Evolutionary conservation across 2,797 vertebrate genomes (phyloP).

Genomic region (Hapalemur alaotrensis): DNA sequence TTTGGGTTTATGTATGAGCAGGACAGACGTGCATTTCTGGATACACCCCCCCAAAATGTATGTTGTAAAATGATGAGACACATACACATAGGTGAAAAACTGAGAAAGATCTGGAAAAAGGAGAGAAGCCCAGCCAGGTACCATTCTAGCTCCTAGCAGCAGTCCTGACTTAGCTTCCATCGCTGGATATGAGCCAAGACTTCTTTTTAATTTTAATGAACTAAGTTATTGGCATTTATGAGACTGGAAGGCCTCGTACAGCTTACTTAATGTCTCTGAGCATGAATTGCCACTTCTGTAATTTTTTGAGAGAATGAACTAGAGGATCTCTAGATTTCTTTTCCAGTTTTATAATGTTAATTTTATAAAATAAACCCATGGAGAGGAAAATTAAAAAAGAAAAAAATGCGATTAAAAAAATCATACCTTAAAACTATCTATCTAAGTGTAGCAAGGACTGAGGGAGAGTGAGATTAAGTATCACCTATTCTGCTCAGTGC

Average conservation of each 20-base stretch:
- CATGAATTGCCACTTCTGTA: fast-evolving
- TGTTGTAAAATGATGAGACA: not conserved
- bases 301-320: not conserved
- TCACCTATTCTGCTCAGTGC: fast-evolving
- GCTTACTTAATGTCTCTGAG: not conserved
- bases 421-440: not conserved
- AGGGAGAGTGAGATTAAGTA: not conserved
- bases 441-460: not conserved
- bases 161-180: too few relatives aligned
- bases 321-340: too few relatives aligned
- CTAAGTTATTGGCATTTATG: not conserved
- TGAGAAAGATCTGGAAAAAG: not conserved
- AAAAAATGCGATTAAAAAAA: not conserved
- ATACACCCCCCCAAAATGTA: fast-evolving
- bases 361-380: not conserved
- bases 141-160: too few relatives aligned
- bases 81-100: fast-evolving
- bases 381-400: not conserved
- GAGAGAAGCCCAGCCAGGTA: fast-evolving
- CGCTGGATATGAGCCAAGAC: not conserved
- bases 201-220: not conserved
- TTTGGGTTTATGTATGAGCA: fast-evolving
- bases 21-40: fast-evolving
- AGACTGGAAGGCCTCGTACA: not conserved
- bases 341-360: not conserved